Conservation (phyloP, 53 echinoderm and acorn worm genomes). For the Antedon mediterranea region DNA sequence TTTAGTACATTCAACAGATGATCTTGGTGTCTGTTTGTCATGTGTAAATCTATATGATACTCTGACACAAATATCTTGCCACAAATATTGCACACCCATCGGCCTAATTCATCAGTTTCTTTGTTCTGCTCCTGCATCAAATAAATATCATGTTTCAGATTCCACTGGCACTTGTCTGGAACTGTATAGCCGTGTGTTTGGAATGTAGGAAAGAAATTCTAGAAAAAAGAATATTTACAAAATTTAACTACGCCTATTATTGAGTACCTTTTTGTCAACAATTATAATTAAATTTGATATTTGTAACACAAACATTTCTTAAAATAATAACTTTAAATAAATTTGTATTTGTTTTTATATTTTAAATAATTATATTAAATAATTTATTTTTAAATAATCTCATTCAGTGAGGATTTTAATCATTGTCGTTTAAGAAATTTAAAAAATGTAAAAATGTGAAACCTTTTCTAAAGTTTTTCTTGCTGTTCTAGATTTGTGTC, state of each 20-base stretch:
- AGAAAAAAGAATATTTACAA: neutral
- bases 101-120: slow-evolving; percentile 24
- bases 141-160: slow-evolving; percentile 46
- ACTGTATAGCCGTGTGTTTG: slow-evolving; percentile 11
- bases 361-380: no score
- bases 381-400: no score
- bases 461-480: neutral
- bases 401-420: no score
- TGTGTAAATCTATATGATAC: slow-evolving; percentile 42
- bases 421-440: no score
- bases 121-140: slow-evolving; percentile 50
- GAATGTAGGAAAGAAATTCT: slow-evolving; percentile 9
- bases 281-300: no score
- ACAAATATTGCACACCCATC: slow-evolving; percentile 76
- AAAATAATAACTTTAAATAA: no score
- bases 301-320: no score
- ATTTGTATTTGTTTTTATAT: no score
- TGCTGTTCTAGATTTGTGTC: neutral
- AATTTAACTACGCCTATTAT: no score
- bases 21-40: slow-evolving; percentile 43
- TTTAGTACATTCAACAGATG: slow-evolving; percentile 22
- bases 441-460: no score
- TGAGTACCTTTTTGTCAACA: no score
- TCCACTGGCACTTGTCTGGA: slow-evolving; percentile 29
- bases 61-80: slow-evolving; percentile 70